Evolutionary conservation across 2,113 vertebrate genomes (phyloP).

Genomic region (Sturnira hondurensis): DNA sequence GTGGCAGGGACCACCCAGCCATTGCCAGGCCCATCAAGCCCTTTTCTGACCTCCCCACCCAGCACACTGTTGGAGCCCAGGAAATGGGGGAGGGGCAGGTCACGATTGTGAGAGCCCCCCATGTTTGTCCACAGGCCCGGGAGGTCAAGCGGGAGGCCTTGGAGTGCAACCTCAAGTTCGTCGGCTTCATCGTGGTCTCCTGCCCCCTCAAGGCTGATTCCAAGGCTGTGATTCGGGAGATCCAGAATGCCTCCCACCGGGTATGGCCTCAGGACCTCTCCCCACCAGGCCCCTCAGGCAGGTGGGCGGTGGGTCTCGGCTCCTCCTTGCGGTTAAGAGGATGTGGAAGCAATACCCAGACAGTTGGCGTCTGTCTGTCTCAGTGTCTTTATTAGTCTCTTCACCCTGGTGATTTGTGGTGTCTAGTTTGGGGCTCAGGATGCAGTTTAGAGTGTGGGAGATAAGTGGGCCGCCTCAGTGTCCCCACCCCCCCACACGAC

Average conservation of each 20-base stretch:
- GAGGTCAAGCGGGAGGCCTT: constrained; percentile 89
- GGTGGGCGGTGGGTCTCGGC: background rate
- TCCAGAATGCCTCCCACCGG: constrained; percentile 93
- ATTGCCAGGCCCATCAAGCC: background rate
- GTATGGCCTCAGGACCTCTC: constrained; percentile 69
- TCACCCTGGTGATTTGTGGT: background rate
- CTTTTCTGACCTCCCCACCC: background rate
- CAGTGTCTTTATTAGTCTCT: background rate
- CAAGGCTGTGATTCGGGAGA: constrained; percentile 93
- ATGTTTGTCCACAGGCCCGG: constrained; percentile 80
- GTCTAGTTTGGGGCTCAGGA: background rate
- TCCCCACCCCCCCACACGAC: background rate
- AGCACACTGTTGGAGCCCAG: background rate
- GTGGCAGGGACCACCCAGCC: no score
- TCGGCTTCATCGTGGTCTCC: constrained; percentile 95
- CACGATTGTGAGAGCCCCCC: background rate
- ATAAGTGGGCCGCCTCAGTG: background rate
- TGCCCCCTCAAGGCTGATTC: constrained; percentile 96
- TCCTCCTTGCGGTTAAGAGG: background rate
- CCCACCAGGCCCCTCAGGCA: background rate
- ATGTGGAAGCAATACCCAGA: background rate
- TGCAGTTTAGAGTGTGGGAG: background rate
- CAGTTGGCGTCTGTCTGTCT: background rate
- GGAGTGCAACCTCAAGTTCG: constrained; percentile 91
- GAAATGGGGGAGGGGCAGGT: background rate